Base-by-base conservation (phyloP, 2,797 vertebrate species). In the Neopelma chrysocephalum region DNA sequence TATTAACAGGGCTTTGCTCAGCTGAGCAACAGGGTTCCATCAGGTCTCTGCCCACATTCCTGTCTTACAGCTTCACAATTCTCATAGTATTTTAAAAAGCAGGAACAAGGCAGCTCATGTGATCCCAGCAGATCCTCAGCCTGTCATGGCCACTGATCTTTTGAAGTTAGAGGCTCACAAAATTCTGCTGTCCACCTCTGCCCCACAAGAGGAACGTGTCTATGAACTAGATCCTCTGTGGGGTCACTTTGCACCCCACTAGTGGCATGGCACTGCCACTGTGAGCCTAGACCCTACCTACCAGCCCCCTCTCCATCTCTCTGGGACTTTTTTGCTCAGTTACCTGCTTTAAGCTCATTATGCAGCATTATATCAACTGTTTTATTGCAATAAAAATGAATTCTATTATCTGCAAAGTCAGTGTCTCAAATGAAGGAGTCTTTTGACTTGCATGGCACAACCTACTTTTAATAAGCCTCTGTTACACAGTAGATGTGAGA, bases 1-100 rank as follows among this genome's bases (percentile, higher is more conserved):
- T 96, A 95, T 96, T 90, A 96, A 51, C 90, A 90, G 73, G 80
- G 89, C 87, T 95, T 81, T 83, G 69, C 93, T 94, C 85, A 91
- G 80, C 96, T 88, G 91, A 96, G 89, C 89, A 76, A 6, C 78
- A 23, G 22, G 87, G 95, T 93, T 66, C 94, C 0, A 0, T 58
- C 85, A 91, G 85, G 62, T 84, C 90, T 93, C 91, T 97, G 91
- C 94, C 93, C 56, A 3, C 88, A 88, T 94, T 94, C 96, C 91
- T 82, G 94, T 95, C 86, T 71, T 89, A 73, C 90, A 87, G 96
- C 93, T 90, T 94, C 77, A 36, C 50, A 73, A 53, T 84, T 90
- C 90, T 95, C 88, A 31, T 18, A 3, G 54, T 62, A 15, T 45
- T 93, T 87, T 26, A 62, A 76, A 91, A 86, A 78, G 36, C 54